phyloP scores from a whole-genome alignment of 2,113 vertebrate species.

The Ia io region DNA sequence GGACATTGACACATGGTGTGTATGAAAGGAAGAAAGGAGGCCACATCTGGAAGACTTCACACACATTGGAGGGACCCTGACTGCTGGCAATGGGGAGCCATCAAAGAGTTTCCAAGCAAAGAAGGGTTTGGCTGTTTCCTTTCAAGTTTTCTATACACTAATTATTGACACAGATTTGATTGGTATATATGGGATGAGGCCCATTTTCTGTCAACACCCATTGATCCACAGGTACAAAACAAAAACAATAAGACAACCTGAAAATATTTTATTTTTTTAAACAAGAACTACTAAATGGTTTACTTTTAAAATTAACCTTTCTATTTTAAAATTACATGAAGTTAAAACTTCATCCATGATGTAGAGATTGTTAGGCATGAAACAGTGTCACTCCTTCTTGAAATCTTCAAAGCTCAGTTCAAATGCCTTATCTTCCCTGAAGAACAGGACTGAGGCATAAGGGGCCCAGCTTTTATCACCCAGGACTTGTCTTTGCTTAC shows the following conservation, averaged over 20 bases:
- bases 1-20: neutral
- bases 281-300: neutral
- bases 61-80: too few species aligned
- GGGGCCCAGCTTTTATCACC: neutral
- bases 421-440: neutral
- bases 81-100: too few species aligned
- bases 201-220: neutral
- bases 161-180: neutral
- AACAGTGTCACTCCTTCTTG: neutral
- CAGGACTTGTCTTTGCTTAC: neutral
- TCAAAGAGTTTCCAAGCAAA: neutral
- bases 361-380: neutral
- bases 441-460: neutral
- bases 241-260: neutral
- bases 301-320: neutral
- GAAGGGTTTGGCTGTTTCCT: neutral
- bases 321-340: neutral
- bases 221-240: neutral
- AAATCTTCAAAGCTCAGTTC: neutral
- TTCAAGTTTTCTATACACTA: neutral
- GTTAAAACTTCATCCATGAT: neutral
- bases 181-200: neutral
- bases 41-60: neutral
- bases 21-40: neutral
- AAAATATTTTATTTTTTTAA: neutral